phyloP scores from a whole-genome alignment of 92 coral and sea anemone genomes.

The Nematostella vectensis region DNA sequence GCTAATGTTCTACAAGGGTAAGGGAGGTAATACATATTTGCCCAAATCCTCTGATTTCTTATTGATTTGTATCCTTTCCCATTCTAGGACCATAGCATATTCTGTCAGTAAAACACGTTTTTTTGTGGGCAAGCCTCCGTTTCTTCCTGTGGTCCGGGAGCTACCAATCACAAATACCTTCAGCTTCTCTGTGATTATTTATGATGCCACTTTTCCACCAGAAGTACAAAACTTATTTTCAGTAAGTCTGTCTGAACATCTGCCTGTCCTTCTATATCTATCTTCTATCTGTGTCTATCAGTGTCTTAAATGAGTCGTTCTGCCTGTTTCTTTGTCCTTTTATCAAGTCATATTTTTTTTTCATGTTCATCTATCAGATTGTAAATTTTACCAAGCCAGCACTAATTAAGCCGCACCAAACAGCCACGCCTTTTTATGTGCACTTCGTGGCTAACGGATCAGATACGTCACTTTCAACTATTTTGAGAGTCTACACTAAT shows the following conservation, averaged over 20 bases:
- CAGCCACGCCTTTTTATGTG: slow-evolving; percentile 74
- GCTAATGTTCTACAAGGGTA: slow-evolving; percentile 92
- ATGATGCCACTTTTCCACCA: slow-evolving; percentile 77
- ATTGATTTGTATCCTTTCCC: slow-evolving; percentile 6
- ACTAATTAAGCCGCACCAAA: slow-evolving; percentile 68
- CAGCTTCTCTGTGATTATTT: slow-evolving; percentile 79
- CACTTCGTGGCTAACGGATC: slow-evolving; percentile 79
- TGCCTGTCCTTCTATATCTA: too few relatives aligned
- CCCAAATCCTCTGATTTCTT: too few relatives aligned
- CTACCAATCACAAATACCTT: slow-evolving; percentile 93
- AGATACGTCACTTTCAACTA: slow-evolving; percentile 68
- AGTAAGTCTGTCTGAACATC: slow-evolving; percentile 33
- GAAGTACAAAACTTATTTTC: slow-evolving; percentile 71
- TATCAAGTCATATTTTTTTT: background rate
- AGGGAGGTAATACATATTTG: too few relatives aligned
- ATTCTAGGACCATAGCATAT: slow-evolving; percentile 85
- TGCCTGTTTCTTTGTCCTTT: background rate
- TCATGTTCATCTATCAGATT: slow-evolving; percentile 36
- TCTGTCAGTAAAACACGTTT: slow-evolving; percentile 98
- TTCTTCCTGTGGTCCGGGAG: slow-evolving; percentile 73
- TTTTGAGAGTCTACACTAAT: slow-evolving; percentile 90
- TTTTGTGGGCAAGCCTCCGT: slow-evolving; percentile 87
- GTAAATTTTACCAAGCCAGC: slow-evolving; percentile 92
- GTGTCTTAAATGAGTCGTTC: too few relatives aligned
- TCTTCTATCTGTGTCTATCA: background rate